These are phyloP conservation scores for Trichonephila inaurata DNA, from an alignment of 1,140 invertebrate genomes.

Conservation along the genomic window DNA sequence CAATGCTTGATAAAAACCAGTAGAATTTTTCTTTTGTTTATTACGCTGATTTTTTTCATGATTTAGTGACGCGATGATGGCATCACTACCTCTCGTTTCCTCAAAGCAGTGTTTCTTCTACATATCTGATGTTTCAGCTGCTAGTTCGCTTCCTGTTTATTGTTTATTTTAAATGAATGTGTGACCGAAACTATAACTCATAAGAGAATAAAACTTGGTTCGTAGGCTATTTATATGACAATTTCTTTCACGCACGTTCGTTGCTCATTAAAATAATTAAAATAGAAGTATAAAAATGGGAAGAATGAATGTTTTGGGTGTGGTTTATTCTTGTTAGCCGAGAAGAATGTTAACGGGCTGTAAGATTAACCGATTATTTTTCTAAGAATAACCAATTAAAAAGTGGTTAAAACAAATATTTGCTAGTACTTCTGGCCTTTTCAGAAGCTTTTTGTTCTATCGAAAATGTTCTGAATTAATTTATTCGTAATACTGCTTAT, in stretches of 20 bases:
- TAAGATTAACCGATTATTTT: not conserved
- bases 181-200: not conserved
- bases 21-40: slow-evolving; percentile 17
- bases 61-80: slow-evolving; percentile 41
- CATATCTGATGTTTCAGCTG: slow-evolving; percentile 29
- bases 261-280: slow-evolving; percentile 1
- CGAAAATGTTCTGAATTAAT: too few relatives aligned
- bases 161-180: slow-evolving; percentile 26
- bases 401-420: not conserved
- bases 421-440: too few relatives aligned
- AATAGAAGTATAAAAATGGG: not conserved
- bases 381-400: not conserved
- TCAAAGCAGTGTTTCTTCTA: not conserved
- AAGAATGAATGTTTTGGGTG: not conserved
- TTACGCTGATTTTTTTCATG: not conserved
- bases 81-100: not conserved
- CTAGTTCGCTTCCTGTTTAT: slow-evolving; percentile 41
- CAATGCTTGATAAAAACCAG: slow-evolving; percentile 32
- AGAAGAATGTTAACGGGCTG: not conserved
- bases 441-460: too few relatives aligned
- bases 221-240: slow-evolving; percentile 20
- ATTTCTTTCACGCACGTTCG: not conserved
- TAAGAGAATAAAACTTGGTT: not conserved
- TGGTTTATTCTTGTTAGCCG: not conserved
- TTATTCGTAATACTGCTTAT: too few relatives aligned